Percentiles rank a stretch among this genome's conserved stretches.
Conservation (phyloP, 2,888 invertebrate species). For the Eupithecia pulchellata region DNA sequence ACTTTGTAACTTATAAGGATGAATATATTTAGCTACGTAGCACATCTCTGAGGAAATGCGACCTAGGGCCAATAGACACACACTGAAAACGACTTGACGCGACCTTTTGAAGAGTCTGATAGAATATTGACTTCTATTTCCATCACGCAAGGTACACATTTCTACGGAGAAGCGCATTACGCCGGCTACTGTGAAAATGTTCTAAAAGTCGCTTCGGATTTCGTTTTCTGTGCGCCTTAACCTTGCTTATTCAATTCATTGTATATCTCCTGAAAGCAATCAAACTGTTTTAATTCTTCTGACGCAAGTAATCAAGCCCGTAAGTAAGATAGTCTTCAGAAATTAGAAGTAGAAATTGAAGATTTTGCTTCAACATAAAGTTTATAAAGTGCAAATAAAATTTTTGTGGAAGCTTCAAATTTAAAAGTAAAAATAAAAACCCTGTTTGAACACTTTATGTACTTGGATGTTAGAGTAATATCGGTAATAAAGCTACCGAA, state of each 20-base stretch:
- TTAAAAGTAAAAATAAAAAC: not conserved
- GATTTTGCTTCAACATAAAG: not conserved
- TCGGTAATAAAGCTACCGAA: not conserved
- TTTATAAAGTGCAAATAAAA: not conserved
- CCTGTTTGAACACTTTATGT: not conserved
- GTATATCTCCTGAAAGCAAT: not conserved
- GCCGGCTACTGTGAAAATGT: not conserved
- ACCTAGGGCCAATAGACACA: not conserved
- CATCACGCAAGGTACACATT: not conserved
- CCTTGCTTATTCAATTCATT: not conserved
- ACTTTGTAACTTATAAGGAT: too few relatives aligned
- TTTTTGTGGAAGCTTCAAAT: not conserved
- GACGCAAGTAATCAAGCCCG: too few relatives aligned
- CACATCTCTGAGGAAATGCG: not conserved
- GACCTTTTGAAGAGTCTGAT: not conserved
- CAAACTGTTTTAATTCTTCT: not conserved
- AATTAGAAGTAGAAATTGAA: not conserved
- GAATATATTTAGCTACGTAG: constrained; percentile 1
- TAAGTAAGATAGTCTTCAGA: not conserved
- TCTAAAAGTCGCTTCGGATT: not conserved
- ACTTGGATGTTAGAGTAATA: not conserved
- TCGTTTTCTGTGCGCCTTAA: not conserved
- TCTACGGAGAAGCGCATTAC: not conserved
- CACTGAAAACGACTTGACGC: not conserved
- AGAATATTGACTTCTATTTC: not conserved